Percentiles rank a stretch among this genome's conserved stretches.
These are phyloP conservation scores for Gorsachius goisagi DNA, from an alignment of 2,113 vertebrate genomes.

Conservation along the genomic window DNA sequence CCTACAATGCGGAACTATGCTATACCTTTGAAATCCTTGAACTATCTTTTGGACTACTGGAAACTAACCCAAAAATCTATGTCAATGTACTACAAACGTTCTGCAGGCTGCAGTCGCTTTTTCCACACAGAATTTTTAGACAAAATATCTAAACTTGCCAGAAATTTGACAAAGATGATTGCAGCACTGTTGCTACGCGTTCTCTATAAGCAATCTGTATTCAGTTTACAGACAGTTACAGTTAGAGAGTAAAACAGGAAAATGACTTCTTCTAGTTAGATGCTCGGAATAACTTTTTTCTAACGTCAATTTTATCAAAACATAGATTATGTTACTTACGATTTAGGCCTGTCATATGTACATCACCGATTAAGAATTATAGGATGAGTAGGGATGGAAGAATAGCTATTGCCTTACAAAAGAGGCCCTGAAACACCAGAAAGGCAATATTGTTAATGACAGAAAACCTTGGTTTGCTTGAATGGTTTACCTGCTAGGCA, in stretches of 20 bases:
- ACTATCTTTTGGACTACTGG: background rate
- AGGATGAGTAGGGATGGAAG: background rate
- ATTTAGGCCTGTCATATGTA: background rate
- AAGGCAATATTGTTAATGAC: background rate
- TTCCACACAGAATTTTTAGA: background rate
- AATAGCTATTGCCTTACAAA: background rate
- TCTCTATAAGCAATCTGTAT: background rate
- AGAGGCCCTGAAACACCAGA: background rate
- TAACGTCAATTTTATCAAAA: background rate
- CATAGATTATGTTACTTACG: background rate
- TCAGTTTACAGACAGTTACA: background rate
- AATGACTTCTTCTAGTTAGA: background rate
- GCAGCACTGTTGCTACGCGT: background rate
- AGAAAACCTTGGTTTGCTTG: background rate
- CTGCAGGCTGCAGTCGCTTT: background rate
- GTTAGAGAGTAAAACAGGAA: background rate
- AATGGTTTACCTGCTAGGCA: background rate
- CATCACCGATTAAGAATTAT: background rate
- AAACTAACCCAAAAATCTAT: background rate
- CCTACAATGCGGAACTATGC: background rate
- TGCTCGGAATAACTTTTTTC: background rate
- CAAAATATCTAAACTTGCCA: slow-evolving; percentile 3
- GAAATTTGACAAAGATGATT: slow-evolving; percentile 40
- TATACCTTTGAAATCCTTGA: background rate
- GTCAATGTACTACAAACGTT: background rate